phyloP scores from a whole-genome alignment of 2,797 vertebrate genomes.

The Oryzias dopingdopingensis region DNA sequence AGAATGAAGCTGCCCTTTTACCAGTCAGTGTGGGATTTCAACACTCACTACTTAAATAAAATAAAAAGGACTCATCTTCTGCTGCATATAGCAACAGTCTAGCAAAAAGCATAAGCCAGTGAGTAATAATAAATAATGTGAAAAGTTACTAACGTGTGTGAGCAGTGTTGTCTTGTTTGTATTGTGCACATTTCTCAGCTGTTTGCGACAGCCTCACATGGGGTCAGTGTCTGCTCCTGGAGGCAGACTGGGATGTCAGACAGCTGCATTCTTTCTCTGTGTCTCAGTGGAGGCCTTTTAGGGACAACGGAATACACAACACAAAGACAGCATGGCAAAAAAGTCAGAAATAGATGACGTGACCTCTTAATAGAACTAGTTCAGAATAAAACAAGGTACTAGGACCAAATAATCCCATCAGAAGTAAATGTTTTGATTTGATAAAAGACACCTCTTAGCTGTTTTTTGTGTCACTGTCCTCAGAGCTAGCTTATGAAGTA shows the following conservation, averaged over 20 bases:
- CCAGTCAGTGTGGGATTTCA: no score
- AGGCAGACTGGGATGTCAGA: constrained; percentile 52
- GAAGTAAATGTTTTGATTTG: constrained; percentile 21
- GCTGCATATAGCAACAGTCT: constrained; percentile 28
- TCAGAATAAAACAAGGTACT: constrained; percentile 1
- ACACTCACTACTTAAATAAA: no score
- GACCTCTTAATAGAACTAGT: constrained; percentile 16
- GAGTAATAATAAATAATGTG: constrained; percentile 65
- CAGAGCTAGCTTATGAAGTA: neutral
- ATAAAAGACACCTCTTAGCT: constrained; percentile 28
- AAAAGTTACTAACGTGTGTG: no score
- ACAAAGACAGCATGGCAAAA: constrained; percentile 18
- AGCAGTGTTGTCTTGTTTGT: constrained; percentile 29
- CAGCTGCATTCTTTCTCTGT: constrained; percentile 61
- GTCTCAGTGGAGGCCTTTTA: constrained; percentile 29
- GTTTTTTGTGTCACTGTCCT: constrained; percentile 19
- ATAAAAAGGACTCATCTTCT: no score
- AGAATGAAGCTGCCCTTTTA: no score
- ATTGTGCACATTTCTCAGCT: constrained; percentile 1
- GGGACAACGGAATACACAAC: constrained; percentile 30
- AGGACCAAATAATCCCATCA: constrained; percentile 24
- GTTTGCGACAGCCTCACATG: constrained; percentile 42
- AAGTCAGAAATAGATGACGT: constrained; percentile 25
- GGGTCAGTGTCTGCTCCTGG: constrained; percentile 52
- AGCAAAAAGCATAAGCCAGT: constrained; percentile 29